phyloP scores from a whole-genome alignment of 2,888 invertebrate genomes.

The Harmothoe impar region DNA sequence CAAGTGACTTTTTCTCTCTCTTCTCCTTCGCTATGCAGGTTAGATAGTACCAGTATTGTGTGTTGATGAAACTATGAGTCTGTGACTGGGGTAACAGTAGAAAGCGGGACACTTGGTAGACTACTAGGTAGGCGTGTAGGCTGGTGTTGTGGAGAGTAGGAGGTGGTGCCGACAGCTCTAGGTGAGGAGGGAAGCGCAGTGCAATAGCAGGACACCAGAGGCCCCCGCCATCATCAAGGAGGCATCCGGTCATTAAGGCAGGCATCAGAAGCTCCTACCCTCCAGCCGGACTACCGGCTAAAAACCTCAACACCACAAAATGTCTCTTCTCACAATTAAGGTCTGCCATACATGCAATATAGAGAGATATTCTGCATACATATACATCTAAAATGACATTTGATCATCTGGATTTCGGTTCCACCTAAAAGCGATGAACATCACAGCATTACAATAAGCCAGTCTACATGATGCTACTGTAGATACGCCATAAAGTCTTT shows the following conservation, averaged over 20 bases:
- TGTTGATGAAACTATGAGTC: neutral
- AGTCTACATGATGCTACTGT: slow-evolving; percentile 4
- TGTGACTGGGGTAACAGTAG: slow-evolving; percentile 28
- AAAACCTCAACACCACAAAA: neutral
- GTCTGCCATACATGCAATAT: neutral
- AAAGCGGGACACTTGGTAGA: neutral
- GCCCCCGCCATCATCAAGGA: neutral
- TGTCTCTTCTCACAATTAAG: neutral
- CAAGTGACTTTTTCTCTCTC: slow-evolving; percentile 30
- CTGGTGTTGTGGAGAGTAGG: neutral
- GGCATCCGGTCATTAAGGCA: neutral
- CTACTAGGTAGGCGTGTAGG: neutral
- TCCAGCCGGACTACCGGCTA: neutral
- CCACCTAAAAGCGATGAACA: slow-evolving; percentile 37
- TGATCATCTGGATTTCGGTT: slow-evolving; percentile 41
- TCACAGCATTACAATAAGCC: slow-evolving; percentile 50
- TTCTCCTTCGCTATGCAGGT: neutral
- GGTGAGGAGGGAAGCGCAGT: neutral
- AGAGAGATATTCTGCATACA: slow-evolving; percentile 3
- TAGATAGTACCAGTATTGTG: slow-evolving; percentile 23
- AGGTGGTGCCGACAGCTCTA: slow-evolving; percentile 19
- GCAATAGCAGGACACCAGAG: neutral
- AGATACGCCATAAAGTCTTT: slow-evolving; percentile 48
- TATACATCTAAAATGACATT: slow-evolving; percentile 37
- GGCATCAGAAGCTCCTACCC: slow-evolving; percentile 13